Evolutionary conservation across 1,140 invertebrate species (phyloP), one percentile per base, ranked within the genome.

Genomic region (Contarinia nasturtii): DNA sequence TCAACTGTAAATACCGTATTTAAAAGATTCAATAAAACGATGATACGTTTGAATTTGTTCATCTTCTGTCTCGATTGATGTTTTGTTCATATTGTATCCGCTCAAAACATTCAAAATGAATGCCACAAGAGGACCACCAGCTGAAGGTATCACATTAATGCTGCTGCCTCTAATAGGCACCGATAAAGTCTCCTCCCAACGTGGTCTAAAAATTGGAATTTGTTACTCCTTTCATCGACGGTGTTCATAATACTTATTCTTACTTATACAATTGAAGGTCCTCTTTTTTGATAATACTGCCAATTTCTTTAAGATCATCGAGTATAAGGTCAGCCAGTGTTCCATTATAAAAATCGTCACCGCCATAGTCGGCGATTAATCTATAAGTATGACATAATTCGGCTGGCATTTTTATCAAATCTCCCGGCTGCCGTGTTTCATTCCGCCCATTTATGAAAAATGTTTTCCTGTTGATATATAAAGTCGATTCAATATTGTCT

Each of bases 1-100:
- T n/a, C n/a, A n/a, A n/a, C n/a, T n/a, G n/a, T n/a, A n/a, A n/a
- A n/a, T 27, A 27, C 27, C 27, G 36, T 86, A 90, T 62, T 98
- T 98, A 52, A 90, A 82, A 0, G 89, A 76, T 64, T 98, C 94
- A 14, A 82, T 70, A 22, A 95, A 83, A 49, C 86, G 74, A 58
- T 95, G 90, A 61, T 86, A 82, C 1, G 84, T 89, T 1, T 73
- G 60, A 2, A 79, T 69, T 14, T 70, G 75, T 27, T 27, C 27
- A 27, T 27, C 27, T 27, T 27, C 10, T 3, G 27, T 27, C 27
- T 3, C 27, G 10, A 27, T 27, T 5, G 27, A 3, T 3, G 3
- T 3, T 38, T 5, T 5, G 2, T 3, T n/a, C 36, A 38, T 7
- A 14, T 38, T 38, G 15, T 38, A 38, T 14, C 36, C 36, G 15